Evolutionary conservation across 2,797 vertebrate species (phyloP), one percentile per base, ranked within the genome.

Genomic region (Limnodromus scolopaceus): DNA sequence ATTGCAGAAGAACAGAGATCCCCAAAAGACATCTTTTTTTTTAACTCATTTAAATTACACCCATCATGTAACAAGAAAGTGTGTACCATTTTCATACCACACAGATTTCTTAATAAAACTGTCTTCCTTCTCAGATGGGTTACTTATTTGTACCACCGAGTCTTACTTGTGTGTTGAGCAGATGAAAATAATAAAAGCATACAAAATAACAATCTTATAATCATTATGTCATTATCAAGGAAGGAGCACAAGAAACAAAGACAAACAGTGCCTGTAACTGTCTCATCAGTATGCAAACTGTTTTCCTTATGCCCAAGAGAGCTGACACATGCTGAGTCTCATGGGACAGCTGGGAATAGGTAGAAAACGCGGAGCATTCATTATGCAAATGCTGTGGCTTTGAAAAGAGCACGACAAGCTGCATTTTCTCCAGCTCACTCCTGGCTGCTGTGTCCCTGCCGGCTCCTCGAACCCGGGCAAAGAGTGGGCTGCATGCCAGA

Each of bases 61-160:
- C 8, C 11, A 39, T 54, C 43, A 84, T 34, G 41, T 53, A 89
- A 79, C 69, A 82, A 84, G 49, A 75, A 86, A 78, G 32, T 34
- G 45, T 89, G 70, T 96, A 85, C 55, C 57, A 77, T 57, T 75
- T 48, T 87, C 80, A 71, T 60, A 22, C 4, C 48, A 57, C 36
- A 60, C 20, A 39, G n/a, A 65, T 86, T 88, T 65, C 76, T 79
- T 84, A 93, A 92, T 84, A 94, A 94, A 89, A 74, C n/a, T 27
- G 16, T 55, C 87, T 75, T 85, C 28, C 32, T 74, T 75, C 54
- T 83, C 68, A 69, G 23, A 15, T 24, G 48, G 28, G 13, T 76
- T 81, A 30, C 41, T 88, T 72, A 28, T 79, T 93, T 95, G 51
- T 89, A 68, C 51, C 55, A 64, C 68, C 27, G 70, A 82, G 53